A percentile compares a stretch with the other conserved stretches of the same genome.
phyloP scores from a whole-genome alignment of 2,113 vertebrate genomes.

The Sturnira hondurensis region DNA sequence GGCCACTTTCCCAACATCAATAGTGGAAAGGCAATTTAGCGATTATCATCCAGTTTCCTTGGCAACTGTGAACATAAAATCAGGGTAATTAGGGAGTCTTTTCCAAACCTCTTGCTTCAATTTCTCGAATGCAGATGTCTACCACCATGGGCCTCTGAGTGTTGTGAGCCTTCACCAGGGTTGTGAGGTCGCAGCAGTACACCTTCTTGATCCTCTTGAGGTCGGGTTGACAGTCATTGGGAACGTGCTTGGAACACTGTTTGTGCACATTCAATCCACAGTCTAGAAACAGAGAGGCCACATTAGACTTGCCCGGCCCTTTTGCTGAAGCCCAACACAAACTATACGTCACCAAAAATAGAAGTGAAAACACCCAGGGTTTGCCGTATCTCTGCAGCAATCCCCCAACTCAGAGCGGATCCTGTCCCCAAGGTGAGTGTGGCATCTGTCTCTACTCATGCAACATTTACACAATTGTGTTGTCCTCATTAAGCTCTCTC shows the following conservation, averaged over 20 bases:
- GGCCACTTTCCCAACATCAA: not conserved
- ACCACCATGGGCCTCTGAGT: slow-evolving; percentile 95
- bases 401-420: not conserved
- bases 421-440: not conserved
- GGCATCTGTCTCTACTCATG: not conserved
- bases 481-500: not conserved
- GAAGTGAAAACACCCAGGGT: slow-evolving; percentile 18
- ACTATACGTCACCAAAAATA: slow-evolving; percentile 21
- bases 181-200: slow-evolving; percentile 97
- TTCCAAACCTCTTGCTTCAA: slow-evolving; percentile 93
- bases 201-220: slow-evolving; percentile 97
- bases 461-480: not conserved
- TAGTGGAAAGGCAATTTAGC: not conserved
- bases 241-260: slow-evolving; percentile 97
- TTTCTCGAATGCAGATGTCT: slow-evolving; percentile 96
- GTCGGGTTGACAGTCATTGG: slow-evolving; percentile 97
- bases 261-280: slow-evolving; percentile 98
- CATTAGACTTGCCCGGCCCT: not conserved
- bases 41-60: not conserved
- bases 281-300: slow-evolving; percentile 83
- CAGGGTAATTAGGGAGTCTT: not conserved
- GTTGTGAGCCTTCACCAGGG: slow-evolving; percentile 96
- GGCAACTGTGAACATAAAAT: not conserved
- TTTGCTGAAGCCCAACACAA: not conserved
- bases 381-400: not conserved